phyloP scores from a whole-genome alignment of 2,888 invertebrate species.

The Cantharis rufa region DNA sequence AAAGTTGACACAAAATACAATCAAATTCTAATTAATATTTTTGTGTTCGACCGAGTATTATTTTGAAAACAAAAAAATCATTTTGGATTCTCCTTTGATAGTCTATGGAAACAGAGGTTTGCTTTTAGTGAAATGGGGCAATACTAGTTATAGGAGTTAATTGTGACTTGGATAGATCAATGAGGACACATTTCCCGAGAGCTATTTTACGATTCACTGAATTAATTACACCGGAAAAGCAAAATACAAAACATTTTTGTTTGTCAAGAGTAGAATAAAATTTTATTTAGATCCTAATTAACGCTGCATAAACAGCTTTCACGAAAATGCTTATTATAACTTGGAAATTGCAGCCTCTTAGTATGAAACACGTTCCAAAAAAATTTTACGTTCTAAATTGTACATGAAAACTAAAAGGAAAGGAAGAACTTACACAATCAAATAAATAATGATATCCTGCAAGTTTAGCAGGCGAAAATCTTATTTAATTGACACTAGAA shows the following conservation, averaged over 20 bases:
- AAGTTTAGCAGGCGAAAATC: not conserved
- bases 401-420: not conserved
- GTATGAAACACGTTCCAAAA: not conserved
- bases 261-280: not conserved
- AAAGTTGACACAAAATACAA: not conserved
- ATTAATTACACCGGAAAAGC: not conserved
- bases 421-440: not conserved
- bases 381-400: not conserved
- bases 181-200: not conserved
- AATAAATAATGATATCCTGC: not conserved
- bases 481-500: not conserved
- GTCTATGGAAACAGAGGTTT: slow-evolving; percentile 1
- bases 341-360: not conserved
- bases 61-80: not conserved
- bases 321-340: not conserved
- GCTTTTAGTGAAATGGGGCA: slow-evolving; percentile 6
- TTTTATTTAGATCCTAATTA: not conserved
- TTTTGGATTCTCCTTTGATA: not conserved
- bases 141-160: not conserved
- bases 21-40: not conserved
- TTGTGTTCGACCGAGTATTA: not conserved
- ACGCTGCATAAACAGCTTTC: not conserved
- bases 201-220: not conserved
- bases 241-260: not conserved
- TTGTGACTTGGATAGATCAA: not conserved